Evolutionary conservation across 2,797 vertebrate genomes (phyloP), one percentile per base, ranked within the genome.

Genomic region (Clarias laeviceps): DNA sequence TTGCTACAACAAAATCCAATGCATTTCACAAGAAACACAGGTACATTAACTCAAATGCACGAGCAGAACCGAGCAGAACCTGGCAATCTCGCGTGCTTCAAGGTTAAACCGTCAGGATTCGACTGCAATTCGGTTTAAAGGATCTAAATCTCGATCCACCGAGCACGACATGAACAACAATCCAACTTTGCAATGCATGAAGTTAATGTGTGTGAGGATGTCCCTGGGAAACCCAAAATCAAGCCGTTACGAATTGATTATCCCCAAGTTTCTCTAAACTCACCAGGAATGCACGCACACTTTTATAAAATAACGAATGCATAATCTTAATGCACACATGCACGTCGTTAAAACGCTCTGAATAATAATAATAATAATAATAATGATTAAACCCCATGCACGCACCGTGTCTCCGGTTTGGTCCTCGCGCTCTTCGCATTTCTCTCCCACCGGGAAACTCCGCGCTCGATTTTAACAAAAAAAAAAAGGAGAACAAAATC

Each of bases 401-500:
- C 94, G 95, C 91, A 95, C 95, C 91, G 93, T 92, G 91, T 92
- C 93, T 93, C 92, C 87, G 91, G 90, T 20, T 50, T 7, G 56
- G 91, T 92, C 93, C 62, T 92, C 91, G 91, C 91, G 91, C 91
- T 90, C 90, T 93, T 89, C 86, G 94, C 94, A 95, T 96, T 90
- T 92, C 94, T 94, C 91, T 92, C 88, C 90, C 72, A 74, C 80
- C 82, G 88, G 80, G 86, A 80, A 88, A 87, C 78, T 89, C 37
- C 92, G 78, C 90, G 90, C 86, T 89, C 88, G 93, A 90, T 92
- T 29, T 37, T 32, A 45, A 50, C 14, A 37, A 24, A 24, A 74
- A 20, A 74, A 20, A 45, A 4, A 29, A 34, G 11, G 3, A 80
- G 3, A 85, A 64, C 68, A 72, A 81, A 83, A 79, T 86, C 85